phyloP scores from a whole-genome alignment of 2,888 invertebrate species.

The Lithophane ornitopus region DNA sequence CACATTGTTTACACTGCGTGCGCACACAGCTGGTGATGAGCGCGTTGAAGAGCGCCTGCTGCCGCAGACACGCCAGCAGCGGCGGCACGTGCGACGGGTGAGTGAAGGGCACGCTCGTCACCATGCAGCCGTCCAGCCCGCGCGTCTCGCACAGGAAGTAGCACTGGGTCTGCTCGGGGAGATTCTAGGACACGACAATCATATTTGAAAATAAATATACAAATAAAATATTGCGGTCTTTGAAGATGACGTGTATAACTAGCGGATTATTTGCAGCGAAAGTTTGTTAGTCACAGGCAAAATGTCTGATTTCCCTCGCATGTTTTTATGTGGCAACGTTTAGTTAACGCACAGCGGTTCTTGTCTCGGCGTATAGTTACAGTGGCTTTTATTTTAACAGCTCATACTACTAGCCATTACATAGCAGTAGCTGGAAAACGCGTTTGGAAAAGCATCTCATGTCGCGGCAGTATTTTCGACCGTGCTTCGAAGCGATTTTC shows the following conservation, averaged over 20 bases:
- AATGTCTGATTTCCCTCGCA: not conserved
- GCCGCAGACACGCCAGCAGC: constrained; percentile 95
- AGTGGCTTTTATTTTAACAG: not conserved
- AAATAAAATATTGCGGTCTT: not conserved
- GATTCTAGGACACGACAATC: constrained; percentile 90
- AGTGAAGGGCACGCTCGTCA: constrained; percentile 96
- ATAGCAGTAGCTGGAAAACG: not conserved
- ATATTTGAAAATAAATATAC: not conserved
- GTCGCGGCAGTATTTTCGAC: not conserved
- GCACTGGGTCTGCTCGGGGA: constrained; percentile 98
- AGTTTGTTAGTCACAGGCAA: not conserved
- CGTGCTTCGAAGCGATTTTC: not conserved
- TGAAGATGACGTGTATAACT: constrained; percentile 1
- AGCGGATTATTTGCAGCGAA: constrained; percentile 19
- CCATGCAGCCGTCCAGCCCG: constrained; percentile 93
- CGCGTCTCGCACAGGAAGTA: constrained; percentile 97
- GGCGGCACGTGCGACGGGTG: constrained; percentile 98
- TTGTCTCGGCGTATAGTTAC: not conserved
- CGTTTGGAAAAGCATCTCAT: too few species aligned
- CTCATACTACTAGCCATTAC: not conserved
- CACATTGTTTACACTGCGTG: constrained; percentile 94
- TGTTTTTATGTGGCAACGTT: not conserved
- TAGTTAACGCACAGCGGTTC: not conserved
- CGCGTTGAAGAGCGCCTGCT: constrained; percentile 97
- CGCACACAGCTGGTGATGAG: constrained; percentile 97